phyloP scores from a whole-genome alignment of 2,888 invertebrate genomes.

The Drosophila barbarae region DNA sequence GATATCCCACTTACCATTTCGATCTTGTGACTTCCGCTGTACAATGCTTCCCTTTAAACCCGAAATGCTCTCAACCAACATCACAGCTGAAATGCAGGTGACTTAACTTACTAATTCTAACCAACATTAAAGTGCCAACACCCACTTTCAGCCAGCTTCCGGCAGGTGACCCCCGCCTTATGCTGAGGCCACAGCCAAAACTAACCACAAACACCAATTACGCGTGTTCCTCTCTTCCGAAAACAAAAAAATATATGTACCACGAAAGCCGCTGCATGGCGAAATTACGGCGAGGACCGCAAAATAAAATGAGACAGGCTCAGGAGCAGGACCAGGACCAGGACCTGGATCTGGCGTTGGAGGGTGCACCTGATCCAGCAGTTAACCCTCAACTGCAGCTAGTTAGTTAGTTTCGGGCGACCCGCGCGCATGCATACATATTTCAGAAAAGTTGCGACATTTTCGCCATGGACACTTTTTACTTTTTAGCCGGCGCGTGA shows the following conservation, averaged over 20 bases:
- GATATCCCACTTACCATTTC: not conserved
- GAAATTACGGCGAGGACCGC: constrained; percentile 41
- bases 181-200: constrained; percentile 21
- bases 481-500: constrained; percentile 59
- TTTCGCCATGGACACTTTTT: constrained; percentile 36
- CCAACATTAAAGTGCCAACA: constrained; percentile 56
- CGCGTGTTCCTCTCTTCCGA: constrained; percentile 37
- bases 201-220: constrained; percentile 61
- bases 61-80: not conserved
- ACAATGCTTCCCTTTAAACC: not conserved
- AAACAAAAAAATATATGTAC: constrained; percentile 18
- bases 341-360: constrained; percentile 3
- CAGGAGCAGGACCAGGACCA: constrained; percentile 2
- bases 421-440: constrained; percentile 51
- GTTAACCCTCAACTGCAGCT: constrained; percentile 37
- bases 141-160: constrained; percentile 15
- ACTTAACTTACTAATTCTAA: constrained; percentile 26
- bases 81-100: not conserved
- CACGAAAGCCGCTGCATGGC: constrained; percentile 33
- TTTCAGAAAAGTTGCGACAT: constrained; percentile 60
- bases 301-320: constrained; percentile 43
- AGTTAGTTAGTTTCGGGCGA: constrained; percentile 33
- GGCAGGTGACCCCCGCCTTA: constrained; percentile 28
- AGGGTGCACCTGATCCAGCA: constrained; percentile 37
- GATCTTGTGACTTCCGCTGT: not conserved